phyloP scores from a whole-genome alignment of 2,888 invertebrate genomes.

The Drosophila stalkeri region DNA sequence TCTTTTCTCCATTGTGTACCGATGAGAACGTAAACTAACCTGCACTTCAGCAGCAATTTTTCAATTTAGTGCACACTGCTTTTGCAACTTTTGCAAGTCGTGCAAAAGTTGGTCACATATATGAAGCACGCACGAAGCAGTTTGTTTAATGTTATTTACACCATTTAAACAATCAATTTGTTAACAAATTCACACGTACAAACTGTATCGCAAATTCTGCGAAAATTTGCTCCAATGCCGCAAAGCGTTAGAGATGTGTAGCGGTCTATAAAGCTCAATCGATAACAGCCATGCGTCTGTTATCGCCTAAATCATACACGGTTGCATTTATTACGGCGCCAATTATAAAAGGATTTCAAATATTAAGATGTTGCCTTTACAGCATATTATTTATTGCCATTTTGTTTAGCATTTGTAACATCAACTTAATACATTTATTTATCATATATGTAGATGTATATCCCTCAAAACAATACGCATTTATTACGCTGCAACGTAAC shows the following conservation, averaged over 20 bases:
- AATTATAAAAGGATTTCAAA: conserved; percentile 10
- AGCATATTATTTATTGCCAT: conserved; percentile 57
- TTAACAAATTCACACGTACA: conserved; percentile 51
- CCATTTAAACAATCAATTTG: conserved; percentile 53
- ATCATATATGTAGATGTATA: conserved; percentile 67
- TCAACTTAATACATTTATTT: conserved; percentile 77
- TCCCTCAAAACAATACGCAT: conserved; percentile 75
- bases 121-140: conserved; percentile 43
- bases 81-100: conserved; percentile 10
- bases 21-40: conserved; percentile 61
- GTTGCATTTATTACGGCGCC: conserved; percentile 24
- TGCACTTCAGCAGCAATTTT: conserved; percentile 59
- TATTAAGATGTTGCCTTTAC: conserved; percentile 22
- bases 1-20: conserved; percentile 26
- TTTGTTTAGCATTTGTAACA: conserved; percentile 67
- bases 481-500: conserved; percentile 71
- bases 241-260: conserved; percentile 67
- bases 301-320: conserved; percentile 40
- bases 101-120: conserved; percentile 38
- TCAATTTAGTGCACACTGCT: conserved; percentile 24
- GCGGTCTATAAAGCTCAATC: conserved; percentile 66
- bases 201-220: conserved; percentile 51
- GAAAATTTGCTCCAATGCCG: conserved; percentile 66
- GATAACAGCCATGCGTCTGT: conserved; percentile 52
- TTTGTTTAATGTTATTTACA: conserved; percentile 45